Conservation (phyloP, 2,113 vertebrate species). For the Corythornis madagascariensis region DNA sequence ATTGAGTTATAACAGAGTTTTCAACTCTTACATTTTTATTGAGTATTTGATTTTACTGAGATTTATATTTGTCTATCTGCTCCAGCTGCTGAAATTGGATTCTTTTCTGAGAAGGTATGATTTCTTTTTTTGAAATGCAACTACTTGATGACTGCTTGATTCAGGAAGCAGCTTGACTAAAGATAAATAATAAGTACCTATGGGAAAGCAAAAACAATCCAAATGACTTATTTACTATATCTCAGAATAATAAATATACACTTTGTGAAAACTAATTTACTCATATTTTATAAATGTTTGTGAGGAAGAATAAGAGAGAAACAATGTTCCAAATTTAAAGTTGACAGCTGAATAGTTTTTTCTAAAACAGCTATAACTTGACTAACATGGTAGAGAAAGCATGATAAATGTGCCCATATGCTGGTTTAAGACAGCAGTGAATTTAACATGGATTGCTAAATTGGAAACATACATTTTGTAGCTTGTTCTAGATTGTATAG, state of each 20-base stretch:
- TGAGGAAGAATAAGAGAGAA: background rate
- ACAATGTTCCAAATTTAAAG: background rate
- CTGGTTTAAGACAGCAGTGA: background rate
- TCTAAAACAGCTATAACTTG: background rate
- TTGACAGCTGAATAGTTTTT: background rate
- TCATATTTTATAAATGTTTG: background rate
- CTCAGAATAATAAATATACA: background rate
- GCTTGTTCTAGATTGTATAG: background rate
- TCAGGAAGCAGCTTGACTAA: background rate
- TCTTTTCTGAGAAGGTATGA: background rate
- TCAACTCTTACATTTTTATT: background rate
- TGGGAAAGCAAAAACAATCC: background rate
- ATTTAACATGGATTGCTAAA: background rate
- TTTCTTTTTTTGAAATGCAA: background rate
- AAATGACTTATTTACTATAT: background rate
- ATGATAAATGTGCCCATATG: background rate
- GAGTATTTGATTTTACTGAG: constrained; percentile 6
- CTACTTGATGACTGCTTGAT: background rate
- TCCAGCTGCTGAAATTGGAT: background rate
- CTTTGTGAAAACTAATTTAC: background rate
- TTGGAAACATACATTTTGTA: background rate
- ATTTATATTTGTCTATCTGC: background rate
- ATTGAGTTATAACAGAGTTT: background rate
- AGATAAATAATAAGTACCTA: background rate
- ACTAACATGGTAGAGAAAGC: background rate